Evolutionary conservation across 1,140 invertebrate genomes (phyloP).

Genomic region (Neodiprion pinetum): DNA sequence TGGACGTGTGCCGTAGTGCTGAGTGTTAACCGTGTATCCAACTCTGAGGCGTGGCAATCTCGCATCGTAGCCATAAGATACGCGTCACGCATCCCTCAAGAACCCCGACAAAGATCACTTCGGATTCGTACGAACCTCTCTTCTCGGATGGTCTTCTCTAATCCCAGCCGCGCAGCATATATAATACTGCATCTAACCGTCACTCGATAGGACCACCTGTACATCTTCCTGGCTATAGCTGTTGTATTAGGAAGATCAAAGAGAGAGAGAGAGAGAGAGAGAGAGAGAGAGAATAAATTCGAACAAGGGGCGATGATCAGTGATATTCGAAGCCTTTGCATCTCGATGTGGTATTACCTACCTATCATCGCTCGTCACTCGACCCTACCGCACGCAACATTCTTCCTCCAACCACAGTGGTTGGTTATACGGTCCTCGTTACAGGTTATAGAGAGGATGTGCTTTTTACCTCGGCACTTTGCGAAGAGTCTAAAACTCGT

Average conservation of each 20-base stretch:
- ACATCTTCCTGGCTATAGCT: neutral
- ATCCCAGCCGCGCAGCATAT: too few relatives aligned
- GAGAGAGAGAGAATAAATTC: neutral
- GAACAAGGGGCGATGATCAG: conserved; percentile 42
- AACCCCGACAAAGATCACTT: neutral
- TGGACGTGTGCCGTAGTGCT: too few relatives aligned
- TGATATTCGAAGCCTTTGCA: conserved; percentile 36
- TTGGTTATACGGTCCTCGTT: too few relatives aligned
- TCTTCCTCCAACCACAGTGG: too few relatives aligned
- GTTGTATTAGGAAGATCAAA: neutral
- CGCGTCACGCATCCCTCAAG: neutral
- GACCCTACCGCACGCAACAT: neutral
- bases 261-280: neutral
- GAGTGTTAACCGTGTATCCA: too few relatives aligned
- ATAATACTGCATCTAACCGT: neutral
- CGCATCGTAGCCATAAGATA: neutral
- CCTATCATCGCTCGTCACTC: neutral
- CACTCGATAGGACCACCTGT: neutral
- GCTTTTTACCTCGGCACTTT: too few relatives aligned
- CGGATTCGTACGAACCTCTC: neutral
- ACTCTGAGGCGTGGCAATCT: too few relatives aligned
- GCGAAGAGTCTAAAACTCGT: too few relatives aligned
- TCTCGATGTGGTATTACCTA: neutral
- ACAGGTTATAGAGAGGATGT: too few relatives aligned
- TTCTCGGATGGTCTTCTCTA: too few relatives aligned